These are phyloP conservation scores for Kradibia gibbosae DNA, from an alignment of 1,140 invertebrate genomes.

Conservation along the genomic window DNA sequence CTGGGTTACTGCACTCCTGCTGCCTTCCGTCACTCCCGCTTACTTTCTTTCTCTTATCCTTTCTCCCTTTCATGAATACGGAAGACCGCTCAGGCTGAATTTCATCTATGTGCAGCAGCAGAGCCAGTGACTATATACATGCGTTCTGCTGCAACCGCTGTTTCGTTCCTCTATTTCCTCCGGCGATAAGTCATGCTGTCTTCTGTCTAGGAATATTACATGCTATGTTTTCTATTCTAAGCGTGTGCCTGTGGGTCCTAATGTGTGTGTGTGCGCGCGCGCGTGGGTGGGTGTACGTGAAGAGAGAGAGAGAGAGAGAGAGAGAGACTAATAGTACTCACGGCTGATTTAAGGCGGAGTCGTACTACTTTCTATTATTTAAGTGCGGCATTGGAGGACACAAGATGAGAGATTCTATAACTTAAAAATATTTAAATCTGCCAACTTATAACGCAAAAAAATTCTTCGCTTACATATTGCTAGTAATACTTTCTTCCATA, in stretches of 20 bases:
- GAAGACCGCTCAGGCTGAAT: conserved; percentile 28
- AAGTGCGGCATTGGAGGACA: background rate
- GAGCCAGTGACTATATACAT: background rate
- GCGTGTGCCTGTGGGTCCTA: background rate
- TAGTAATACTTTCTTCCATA: conserved; percentile 16
- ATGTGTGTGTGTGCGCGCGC: background rate
- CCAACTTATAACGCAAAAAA: conserved; percentile 14
- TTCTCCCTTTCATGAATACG: conserved; percentile 20
- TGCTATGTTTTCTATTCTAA: conserved; percentile 40
- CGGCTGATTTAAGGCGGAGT: conserved; percentile 37
- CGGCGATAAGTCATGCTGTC: conserved; percentile 44
- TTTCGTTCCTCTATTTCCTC: conserved; percentile 36
- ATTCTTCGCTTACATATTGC: background rate
- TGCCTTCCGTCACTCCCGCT: background rate
- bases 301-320: background rate
- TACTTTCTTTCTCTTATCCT: background rate
- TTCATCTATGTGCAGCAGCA: conserved; percentile 29
- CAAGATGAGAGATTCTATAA: background rate
- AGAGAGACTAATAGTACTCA: background rate
- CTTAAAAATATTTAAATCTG: conserved; percentile 45
- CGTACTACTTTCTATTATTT: conserved; percentile 35
- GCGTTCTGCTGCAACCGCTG: conserved; percentile 1
- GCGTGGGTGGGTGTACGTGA: too few species aligned
- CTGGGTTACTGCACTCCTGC: background rate
- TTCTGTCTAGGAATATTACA: conserved; percentile 39